A percentile compares a stretch with the other conserved stretches of the same genome.
These are phyloP conservation scores for Electrophaes corylata DNA, from an alignment of 2,888 invertebrate species.

Conservation along the genomic window DNA sequence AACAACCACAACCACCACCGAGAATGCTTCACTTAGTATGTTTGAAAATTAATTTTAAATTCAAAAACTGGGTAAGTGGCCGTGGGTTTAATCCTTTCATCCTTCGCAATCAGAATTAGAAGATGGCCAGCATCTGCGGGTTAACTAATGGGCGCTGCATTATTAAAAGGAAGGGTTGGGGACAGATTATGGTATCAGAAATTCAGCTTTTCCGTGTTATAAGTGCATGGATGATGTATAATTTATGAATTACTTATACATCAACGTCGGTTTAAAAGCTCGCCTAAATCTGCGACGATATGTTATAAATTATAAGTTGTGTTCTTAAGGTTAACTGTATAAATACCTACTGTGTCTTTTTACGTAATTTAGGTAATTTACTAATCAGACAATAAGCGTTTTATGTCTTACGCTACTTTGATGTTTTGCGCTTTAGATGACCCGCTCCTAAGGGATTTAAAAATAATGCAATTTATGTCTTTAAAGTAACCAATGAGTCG, in stretches of 20 bases:
- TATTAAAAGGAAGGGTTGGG: constrained; percentile 79
- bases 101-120: constrained; percentile 78
- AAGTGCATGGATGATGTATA: constrained; percentile 38
- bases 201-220: constrained; percentile 55
- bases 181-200: constrained; percentile 78
- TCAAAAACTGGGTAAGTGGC: constrained; percentile 53
- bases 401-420: no score
- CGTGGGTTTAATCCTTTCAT: constrained; percentile 73
- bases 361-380: no score
- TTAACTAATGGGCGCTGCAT: constrained; percentile 82
- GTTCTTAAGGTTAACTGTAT: no score
- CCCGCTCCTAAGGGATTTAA: no score
- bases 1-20: background rate
- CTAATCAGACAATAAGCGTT: no score
- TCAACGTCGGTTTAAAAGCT: background rate
- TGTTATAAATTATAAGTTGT: no score
- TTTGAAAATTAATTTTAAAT: constrained; percentile 50
- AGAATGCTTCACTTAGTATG: constrained; percentile 23
- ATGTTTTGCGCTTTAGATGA: no score
- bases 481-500: no score
- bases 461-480: no score
- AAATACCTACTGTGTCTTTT: no score
- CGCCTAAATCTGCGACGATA: background rate
- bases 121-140: constrained; percentile 77
- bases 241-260: constrained; percentile 22